A percentile compares a stretch with the other conserved stretches of the same genome.
phyloP scores from a whole-genome alignment of 2,797 vertebrate genomes.

The Podargus strigoides region DNA sequence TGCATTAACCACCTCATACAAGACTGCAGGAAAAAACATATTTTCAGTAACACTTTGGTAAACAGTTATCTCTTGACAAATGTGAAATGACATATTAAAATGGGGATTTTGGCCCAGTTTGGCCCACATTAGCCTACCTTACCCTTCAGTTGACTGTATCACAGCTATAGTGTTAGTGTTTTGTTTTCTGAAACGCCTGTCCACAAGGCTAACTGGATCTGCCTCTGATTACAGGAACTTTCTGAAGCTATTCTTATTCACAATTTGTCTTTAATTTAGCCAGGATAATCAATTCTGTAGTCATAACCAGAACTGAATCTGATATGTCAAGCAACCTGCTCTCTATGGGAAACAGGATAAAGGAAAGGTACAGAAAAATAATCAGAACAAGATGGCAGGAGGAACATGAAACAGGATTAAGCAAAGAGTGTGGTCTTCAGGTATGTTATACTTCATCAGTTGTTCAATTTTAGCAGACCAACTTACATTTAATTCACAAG shows the following conservation, averaged over 20 bases:
- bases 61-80: not conserved
- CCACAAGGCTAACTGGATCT: not conserved
- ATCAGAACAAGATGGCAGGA: not conserved
- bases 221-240: not conserved
- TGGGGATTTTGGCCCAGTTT: not conserved
- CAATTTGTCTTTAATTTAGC: not conserved
- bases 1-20: slow-evolving; percentile 1
- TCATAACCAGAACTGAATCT: not conserved
- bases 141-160: not conserved
- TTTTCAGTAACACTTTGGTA: not conserved
- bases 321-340: not conserved
- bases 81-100: not conserved
- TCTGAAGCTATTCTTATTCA: not conserved
- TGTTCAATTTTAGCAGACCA: not conserved
- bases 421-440: not conserved
- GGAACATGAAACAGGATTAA: not conserved
- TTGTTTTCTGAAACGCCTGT: not conserved
- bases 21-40: not conserved
- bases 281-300: not conserved
- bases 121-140: not conserved
- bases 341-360: not conserved
- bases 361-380: not conserved
- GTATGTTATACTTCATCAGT: not conserved
- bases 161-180: not conserved
- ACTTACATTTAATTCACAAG: not conserved